Evolutionary conservation across 1,140 invertebrate genomes (phyloP).

Genomic region (Lanistes nyassanus): DNA sequence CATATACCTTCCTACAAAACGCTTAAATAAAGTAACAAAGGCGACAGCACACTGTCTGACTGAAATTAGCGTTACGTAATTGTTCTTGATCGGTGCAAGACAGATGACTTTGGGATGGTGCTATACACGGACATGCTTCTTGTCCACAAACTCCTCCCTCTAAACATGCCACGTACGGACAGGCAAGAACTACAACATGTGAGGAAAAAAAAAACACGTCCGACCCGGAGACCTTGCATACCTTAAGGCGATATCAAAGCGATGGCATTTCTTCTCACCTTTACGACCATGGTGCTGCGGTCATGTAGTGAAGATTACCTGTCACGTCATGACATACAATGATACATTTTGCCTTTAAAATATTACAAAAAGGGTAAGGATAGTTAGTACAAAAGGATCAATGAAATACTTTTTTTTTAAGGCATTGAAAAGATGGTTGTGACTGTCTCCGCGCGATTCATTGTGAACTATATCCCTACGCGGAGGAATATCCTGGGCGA

Average conservation of each 20-base stretch:
- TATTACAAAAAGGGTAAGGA: background rate
- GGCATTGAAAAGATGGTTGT: background rate
- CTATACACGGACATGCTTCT: too few species aligned
- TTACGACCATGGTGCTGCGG: too few species aligned
- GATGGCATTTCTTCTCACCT: constrained; percentile 24
- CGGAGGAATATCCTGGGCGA: constrained; percentile 15
- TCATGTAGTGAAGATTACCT: background rate
- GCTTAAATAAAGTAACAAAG: too few species aligned
- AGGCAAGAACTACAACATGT: too few species aligned
- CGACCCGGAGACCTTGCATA: constrained; percentile 4
- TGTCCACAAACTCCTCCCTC: too few species aligned
- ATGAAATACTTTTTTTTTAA: background rate
- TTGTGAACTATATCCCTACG: constrained; percentile 12
- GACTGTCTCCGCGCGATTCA: background rate
- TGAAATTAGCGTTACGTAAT: too few species aligned
- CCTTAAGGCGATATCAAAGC: constrained; percentile 27
- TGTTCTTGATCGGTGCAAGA: too few species aligned
- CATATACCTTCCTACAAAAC: too few species aligned
- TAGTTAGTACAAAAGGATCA: background rate
- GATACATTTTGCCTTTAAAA: background rate
- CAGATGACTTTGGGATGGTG: too few species aligned
- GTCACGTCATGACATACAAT: background rate
- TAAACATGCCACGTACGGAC: too few species aligned
- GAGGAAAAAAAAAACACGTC: too few species aligned
- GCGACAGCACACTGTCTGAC: too few species aligned